A percentile compares a stretch with the other conserved stretches of the same genome.
These are phyloP conservation scores for Lophotis ruficrista DNA, from an alignment of 2,113 vertebrate genomes.

Conservation along the genomic window DNA sequence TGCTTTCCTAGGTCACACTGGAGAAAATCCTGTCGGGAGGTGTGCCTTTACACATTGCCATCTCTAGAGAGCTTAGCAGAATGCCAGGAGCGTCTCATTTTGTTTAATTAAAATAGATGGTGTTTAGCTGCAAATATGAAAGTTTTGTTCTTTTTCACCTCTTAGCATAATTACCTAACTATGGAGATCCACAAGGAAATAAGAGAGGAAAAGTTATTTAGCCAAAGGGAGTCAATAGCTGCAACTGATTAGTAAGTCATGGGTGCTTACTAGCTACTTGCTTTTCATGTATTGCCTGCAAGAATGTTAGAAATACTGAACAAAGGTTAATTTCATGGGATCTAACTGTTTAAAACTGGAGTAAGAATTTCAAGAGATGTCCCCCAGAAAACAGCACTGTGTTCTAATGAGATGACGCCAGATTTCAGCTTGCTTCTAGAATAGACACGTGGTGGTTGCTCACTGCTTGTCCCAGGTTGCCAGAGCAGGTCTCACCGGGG, in stretches of 20 bases:
- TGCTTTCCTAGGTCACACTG: background rate
- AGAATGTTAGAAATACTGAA: background rate
- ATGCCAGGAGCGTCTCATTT: background rate
- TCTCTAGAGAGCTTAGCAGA: background rate
- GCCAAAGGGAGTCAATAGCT: background rate
- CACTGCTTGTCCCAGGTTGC: background rate
- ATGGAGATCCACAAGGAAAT: background rate
- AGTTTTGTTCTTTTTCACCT: background rate
- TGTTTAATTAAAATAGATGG: background rate
- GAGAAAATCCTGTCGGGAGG: background rate
- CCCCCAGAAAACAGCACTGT: background rate
- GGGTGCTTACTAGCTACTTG: background rate
- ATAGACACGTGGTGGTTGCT: background rate
- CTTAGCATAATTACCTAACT: background rate
- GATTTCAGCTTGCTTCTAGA: background rate
- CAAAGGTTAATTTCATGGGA: background rate
- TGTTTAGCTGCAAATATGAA: background rate
- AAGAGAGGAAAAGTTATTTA: background rate
- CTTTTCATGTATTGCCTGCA: background rate
- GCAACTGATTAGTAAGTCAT: background rate
- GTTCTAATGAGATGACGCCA: background rate
- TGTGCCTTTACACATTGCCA: background rate
- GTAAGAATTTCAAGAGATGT: background rate
- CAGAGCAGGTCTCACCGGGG: background rate
- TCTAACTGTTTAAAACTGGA: background rate